These are phyloP conservation scores for Agapornis canus DNA, from an alignment of 2,797 vertebrate species.

Conservation along the genomic window DNA sequence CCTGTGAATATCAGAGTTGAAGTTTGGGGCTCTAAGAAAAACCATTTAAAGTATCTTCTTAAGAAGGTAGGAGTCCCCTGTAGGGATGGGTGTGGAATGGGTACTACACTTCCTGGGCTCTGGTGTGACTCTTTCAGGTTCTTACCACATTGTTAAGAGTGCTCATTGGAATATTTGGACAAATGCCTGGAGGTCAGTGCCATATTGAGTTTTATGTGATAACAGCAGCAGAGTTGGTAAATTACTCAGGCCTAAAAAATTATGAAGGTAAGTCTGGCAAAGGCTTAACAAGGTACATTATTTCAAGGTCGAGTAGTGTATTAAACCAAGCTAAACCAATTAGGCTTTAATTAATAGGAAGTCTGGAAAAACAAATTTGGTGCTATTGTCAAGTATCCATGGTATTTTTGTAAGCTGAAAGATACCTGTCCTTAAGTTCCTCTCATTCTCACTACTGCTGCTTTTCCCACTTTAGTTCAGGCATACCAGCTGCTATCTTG, in stretches of 20 bases:
- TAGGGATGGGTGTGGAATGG: not conserved
- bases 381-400: not conserved
- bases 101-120: accelerated
- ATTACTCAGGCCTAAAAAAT: not conserved
- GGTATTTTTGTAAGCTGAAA: not conserved
- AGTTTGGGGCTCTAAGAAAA: not conserved
- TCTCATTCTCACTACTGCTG: not conserved
- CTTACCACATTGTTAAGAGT: not conserved
- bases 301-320: not conserved
- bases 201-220: accelerated
- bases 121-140: not conserved
- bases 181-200: not conserved
- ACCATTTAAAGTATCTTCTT: not conserved
- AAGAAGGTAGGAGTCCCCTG: not conserved
- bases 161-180: not conserved
- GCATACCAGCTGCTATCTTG: not conserved
- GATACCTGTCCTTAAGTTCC: not conserved
- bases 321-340: not conserved
- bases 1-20: not conserved
- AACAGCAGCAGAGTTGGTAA: not conserved
- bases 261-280: not conserved
- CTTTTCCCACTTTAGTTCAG: not conserved
- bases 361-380: not conserved
- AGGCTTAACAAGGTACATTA: not conserved
- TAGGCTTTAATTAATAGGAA: not conserved